Percentiles rank a stretch among this genome's conserved stretches.
Evolutionary conservation across 1,140 invertebrate genomes (phyloP).

Genomic region (Tribolium castaneum): DNA sequence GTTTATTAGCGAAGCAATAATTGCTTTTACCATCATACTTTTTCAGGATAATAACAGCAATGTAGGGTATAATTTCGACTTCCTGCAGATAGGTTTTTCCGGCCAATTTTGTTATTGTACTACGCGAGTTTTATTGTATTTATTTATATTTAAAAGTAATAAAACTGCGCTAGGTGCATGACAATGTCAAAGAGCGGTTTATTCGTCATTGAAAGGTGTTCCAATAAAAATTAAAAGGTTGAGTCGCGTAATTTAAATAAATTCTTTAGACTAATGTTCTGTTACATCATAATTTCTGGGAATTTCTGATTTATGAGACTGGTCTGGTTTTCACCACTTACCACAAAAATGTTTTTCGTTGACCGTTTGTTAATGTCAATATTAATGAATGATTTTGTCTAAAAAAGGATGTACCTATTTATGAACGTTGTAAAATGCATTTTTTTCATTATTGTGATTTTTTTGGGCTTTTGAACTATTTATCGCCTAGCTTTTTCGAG

Average conservation of each 20-base stretch:
- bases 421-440: too few relatives aligned
- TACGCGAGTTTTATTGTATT: background rate
- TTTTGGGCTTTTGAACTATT: too few relatives aligned
- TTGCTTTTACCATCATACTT: background rate
- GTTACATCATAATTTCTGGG: background rate
- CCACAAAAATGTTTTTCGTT: background rate
- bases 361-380: too few relatives aligned
- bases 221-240: background rate
- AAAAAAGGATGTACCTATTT: too few relatives aligned
- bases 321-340: too few relatives aligned
- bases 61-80: background rate
- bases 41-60: background rate
- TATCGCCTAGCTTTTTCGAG: too few relatives aligned
- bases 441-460: too few relatives aligned
- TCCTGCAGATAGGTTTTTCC: background rate
- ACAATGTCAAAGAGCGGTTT: background rate
- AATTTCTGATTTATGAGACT: background rate
- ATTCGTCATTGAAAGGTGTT: background rate
- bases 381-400: too few relatives aligned
- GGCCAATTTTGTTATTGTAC: background rate
- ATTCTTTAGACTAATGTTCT: background rate
- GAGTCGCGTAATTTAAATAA: background rate
- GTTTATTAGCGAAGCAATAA: constrained; percentile 8
- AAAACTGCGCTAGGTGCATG: too few relatives aligned
- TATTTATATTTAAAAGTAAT: too few relatives aligned